Conservation (phyloP, 2,113 vertebrate species). For the Sceloporus undulatus region DNA sequence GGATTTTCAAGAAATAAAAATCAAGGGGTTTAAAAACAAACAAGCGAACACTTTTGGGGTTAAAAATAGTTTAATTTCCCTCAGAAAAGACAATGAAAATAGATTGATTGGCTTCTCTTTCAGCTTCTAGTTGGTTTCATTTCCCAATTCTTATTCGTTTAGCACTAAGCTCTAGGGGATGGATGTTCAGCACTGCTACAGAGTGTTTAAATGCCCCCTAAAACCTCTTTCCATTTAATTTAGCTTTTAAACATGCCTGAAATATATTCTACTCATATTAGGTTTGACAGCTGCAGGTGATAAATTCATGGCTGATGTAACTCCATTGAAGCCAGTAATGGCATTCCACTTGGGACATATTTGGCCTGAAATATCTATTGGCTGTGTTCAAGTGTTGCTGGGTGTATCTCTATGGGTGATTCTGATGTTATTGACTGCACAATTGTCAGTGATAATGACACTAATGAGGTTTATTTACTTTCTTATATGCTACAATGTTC, state of each 20-base stretch:
- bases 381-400: conserved; percentile 22
- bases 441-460: conserved; percentile 62
- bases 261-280: conserved; percentile 40
- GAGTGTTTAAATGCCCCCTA: conserved; percentile 38
- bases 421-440: conserved; percentile 52
- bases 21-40: neutral
- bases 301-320: conserved; percentile 42
- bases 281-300: conserved; percentile 21
- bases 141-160: conserved; percentile 15
- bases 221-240: neutral
- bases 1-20: neutral
- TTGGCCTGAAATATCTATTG: conserved; percentile 35
- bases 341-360: conserved; percentile 29
- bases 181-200: conserved; percentile 9
- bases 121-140: neutral
- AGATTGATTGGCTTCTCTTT: neutral
- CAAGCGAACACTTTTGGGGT: neutral
- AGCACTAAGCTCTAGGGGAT: neutral
- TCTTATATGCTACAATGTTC: conserved; percentile 37
- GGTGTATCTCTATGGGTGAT: conserved; percentile 36
- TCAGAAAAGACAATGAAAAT: neutral
- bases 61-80: conserved; percentile 10
- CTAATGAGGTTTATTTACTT: conserved; percentile 69
- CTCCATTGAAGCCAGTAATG: conserved; percentile 44
- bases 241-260: conserved; percentile 35